Base-by-base conservation (phyloP, 2,797 vertebrate species). In the Lemur catta region DNA sequence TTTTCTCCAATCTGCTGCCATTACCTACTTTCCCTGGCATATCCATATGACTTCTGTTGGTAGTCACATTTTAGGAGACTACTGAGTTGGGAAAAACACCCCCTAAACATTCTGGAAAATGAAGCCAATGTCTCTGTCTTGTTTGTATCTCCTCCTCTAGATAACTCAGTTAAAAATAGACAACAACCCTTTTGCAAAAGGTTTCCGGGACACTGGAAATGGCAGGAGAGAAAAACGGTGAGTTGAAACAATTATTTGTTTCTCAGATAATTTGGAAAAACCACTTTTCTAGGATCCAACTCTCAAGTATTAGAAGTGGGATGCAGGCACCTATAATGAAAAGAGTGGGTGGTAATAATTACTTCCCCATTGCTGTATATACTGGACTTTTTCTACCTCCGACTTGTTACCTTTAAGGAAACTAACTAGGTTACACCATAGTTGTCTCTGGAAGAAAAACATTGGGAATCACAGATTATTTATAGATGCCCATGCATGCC, bases 131-230 rank as follows among this genome's bases (percentile, higher is more conserved):
- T 88, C 24, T 84, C 79, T 96, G 75, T 84, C 78, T 97, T 78
- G 91, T 59, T 96, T 95, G 6, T 95, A 75, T 90, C 22, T 94
- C 72, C 71, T 96, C 38, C 85, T 97, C 17, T 97, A 99, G 99
- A 99, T 99, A 97, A 99, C 99, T 1, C 99, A 99, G 97, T 99
- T 99, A 96, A 99, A 99, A 99, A 99, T 99, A 69, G 99, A 99
- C 98, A 99, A 99, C 98, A 99, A 99, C 79, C 99, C 99, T 4
- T 99, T 99, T 96, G 99, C 99, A 97, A 99, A 99, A 99, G 99
- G 99, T 89, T 99, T 99, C 98, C 99, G 99, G 97, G 99, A 99
- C 98, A 99, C 99, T 0, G 99, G 99, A 50, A 99, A 99, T 98
- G 99, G 99, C 91, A 99, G 99, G 94, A 98, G 99, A 98, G 99